Conservation (phyloP, 2,797 vertebrate species). For the Fratercula arctica region DNA sequence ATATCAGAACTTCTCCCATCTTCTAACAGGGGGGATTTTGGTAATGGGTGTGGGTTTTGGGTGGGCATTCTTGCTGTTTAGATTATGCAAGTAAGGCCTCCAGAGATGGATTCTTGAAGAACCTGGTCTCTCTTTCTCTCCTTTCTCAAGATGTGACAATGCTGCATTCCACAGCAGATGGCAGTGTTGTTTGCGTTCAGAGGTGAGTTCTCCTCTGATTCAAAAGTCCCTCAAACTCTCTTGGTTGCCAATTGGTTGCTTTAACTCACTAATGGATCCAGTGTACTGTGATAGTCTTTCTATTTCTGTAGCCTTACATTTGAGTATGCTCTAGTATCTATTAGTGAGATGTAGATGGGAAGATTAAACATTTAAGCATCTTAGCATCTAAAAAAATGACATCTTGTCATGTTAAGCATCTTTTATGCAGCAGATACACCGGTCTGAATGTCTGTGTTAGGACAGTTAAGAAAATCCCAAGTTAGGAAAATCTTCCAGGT, state of each 20-base stretch:
- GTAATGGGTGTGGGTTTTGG: not conserved
- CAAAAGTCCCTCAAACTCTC: not conserved
- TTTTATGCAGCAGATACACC: not conserved
- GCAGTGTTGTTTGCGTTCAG: constrained; percentile 27
- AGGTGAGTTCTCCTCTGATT: not conserved
- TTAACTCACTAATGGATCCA: not conserved
- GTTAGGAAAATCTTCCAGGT: not conserved
- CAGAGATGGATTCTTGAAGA: not conserved
- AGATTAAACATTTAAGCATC: not conserved
- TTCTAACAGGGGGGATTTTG: not conserved
- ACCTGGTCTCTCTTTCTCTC: not conserved
- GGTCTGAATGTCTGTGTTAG: not conserved
- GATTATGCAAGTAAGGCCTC: not conserved
- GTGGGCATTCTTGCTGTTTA: not conserved
- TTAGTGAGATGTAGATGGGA: not conserved
- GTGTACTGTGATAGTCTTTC: not conserved
- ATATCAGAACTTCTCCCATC: not conserved
- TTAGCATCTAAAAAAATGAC: not conserved
- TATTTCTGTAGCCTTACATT: not conserved
- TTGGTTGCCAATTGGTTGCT: not conserved
- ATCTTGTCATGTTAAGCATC: not conserved
- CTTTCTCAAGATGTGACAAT: not conserved
- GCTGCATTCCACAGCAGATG: constrained; percentile 20
- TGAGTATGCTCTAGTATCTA: not conserved
- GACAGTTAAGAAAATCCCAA: not conserved